phyloP scores from a whole-genome alignment of 2,888 invertebrate genomes.

The Nasonia oneida region DNA sequence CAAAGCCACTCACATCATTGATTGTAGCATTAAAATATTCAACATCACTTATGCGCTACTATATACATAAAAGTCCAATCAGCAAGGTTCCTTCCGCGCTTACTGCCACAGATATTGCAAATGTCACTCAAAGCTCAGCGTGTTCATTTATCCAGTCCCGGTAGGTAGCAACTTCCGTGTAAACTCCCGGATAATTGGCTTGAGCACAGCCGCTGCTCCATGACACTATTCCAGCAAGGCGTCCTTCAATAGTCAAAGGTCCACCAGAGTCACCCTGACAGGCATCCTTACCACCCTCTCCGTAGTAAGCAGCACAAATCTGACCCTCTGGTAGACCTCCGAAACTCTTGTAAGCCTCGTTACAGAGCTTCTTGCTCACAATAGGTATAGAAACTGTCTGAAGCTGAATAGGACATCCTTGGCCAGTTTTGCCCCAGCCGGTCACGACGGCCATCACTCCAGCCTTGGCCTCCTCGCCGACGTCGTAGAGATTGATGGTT shows the following conservation, averaged over 20 bases:
- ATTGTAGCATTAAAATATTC: not conserved
- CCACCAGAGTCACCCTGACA: conserved; percentile 81
- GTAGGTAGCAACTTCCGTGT: conserved; percentile 19
- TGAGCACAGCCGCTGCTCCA: conserved; percentile 11
- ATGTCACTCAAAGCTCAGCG: not conserved
- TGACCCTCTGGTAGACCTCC: conserved; percentile 73
- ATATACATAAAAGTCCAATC: not conserved
- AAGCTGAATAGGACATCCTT: conserved; percentile 64
- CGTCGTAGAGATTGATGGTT: conserved; percentile 78
- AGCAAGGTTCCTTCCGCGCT: not conserved
- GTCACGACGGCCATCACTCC: conserved; percentile 62
- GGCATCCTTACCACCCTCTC: conserved; percentile 66
- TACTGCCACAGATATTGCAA: not conserved
- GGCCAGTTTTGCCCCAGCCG: conserved; percentile 69
- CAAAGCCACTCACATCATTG: not conserved
- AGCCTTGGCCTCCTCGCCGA: conserved; percentile 63
- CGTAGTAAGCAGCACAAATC: conserved; percentile 81
- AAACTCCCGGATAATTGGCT: conserved; percentile 3
- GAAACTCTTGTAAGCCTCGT: conserved; percentile 65
- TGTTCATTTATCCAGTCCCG: not conserved
- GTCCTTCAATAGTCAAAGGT: conserved; percentile 78
- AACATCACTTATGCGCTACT: not conserved
- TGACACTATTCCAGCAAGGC: conserved; percentile 76
- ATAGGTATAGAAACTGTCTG: conserved; percentile 82
- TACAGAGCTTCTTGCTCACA: conserved; percentile 80